phyloP scores from a whole-genome alignment of 2,888 invertebrate genomes.

The Dicranocentrus wangi region DNA sequence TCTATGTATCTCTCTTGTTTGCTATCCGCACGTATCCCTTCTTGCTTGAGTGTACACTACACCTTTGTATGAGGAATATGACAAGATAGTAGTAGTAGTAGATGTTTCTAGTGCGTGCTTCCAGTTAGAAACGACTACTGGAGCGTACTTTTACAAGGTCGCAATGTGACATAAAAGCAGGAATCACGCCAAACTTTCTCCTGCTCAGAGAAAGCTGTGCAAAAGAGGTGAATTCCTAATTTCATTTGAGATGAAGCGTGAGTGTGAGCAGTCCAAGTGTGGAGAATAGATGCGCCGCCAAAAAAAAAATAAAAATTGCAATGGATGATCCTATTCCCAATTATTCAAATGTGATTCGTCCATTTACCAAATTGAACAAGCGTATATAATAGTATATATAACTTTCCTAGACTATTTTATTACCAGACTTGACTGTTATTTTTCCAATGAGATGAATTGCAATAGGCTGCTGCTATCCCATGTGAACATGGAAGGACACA shows the following conservation, averaged over 20 bases:
- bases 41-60: too few relatives aligned
- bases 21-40: too few relatives aligned
- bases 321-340: conserved; percentile 32
- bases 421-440: not conserved
- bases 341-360: conserved; percentile 56
- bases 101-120: too few relatives aligned
- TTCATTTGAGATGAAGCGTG: too few relatives aligned
- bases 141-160: too few relatives aligned
- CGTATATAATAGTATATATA: conserved; percentile 30
- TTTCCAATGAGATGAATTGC: conserved; percentile 25
- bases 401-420: conserved; percentile 19
- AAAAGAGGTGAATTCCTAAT: conserved; percentile 8
- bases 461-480: not conserved
- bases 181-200: conserved; percentile 31
- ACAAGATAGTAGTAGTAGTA: too few relatives aligned
- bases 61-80: too few relatives aligned
- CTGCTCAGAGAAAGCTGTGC: too few relatives aligned
- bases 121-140: too few relatives aligned
- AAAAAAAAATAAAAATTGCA: not conserved
- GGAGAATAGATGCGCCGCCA: too few relatives aligned
- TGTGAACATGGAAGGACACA: not conserved
- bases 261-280: not conserved
- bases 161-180: conserved; percentile 27
- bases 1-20: conserved; percentile 8
- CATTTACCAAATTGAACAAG: conserved; percentile 57